These are phyloP conservation scores for Orchestes rusci DNA, from an alignment of 2,888 invertebrate species.

Conservation along the genomic window DNA sequence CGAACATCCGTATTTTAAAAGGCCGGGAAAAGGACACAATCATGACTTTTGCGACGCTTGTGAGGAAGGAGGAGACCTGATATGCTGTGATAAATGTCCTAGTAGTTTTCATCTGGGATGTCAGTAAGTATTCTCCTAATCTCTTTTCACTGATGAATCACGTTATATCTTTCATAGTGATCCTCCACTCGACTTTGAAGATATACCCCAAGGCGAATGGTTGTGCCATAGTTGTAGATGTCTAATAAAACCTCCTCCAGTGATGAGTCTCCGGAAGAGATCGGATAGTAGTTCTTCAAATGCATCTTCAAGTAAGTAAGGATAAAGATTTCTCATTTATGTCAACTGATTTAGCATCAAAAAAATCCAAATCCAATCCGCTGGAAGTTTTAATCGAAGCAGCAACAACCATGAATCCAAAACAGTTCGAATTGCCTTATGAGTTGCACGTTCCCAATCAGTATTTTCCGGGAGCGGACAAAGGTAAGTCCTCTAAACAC, in stretches of 20 bases:
- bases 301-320: too few species aligned
- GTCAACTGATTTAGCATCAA: too few species aligned
- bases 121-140: conserved; percentile 60
- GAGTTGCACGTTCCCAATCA: conserved; percentile 66
- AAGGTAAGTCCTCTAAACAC: conserved; percentile 47
- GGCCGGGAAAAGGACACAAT: conserved; percentile 84
- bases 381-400: conserved; percentile 75
- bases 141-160: not conserved
- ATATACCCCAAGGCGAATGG: conserved; percentile 89
- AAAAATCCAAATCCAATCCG: conserved; percentile 52
- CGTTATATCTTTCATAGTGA: conserved; percentile 53
- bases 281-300: conserved; percentile 34
- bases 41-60: conserved; percentile 93
- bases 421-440: conserved; percentile 80
- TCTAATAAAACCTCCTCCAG: not conserved
- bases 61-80: conserved; percentile 87
- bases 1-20: conserved; percentile 75
- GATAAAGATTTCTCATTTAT: too few species aligned
- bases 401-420: conserved; percentile 79
- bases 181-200: conserved; percentile 83
- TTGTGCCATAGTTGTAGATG: conserved; percentile 74
- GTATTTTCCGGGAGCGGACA: conserved; percentile 76
- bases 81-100: conserved; percentile 94
- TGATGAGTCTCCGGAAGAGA: conserved; percentile 31
- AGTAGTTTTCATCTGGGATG: conserved; percentile 94